Percentiles rank a stretch among this genome's conserved stretches.
These are phyloP conservation scores for Ambastaia sidthimunki DNA, from an alignment of 2,797 vertebrate genomes.

Conservation along the genomic window DNA sequence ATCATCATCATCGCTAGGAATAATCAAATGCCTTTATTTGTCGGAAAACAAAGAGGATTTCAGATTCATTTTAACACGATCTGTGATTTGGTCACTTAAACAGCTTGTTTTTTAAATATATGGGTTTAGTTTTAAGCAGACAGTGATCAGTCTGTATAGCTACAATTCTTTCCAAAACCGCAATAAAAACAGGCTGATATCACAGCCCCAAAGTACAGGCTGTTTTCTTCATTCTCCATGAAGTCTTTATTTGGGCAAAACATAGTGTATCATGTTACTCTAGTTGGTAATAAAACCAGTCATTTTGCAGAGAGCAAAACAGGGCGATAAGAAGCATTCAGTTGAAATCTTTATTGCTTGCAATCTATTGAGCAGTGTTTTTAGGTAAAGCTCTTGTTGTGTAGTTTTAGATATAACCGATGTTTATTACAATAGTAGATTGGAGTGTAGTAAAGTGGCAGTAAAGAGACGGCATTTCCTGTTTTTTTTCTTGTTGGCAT, in stretches of 20 bases:
- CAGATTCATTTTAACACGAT: background rate
- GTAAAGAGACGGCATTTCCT: background rate
- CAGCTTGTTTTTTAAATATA: background rate
- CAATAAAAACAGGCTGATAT: background rate
- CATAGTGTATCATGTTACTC: background rate
- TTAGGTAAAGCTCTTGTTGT: no score
- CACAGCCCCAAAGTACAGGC: background rate
- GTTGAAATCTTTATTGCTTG: background rate
- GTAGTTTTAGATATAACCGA: no score
- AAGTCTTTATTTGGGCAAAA: constrained; percentile 9
- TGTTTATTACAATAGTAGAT: no score
- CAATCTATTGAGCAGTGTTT: background rate
- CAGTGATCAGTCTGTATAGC: background rate
- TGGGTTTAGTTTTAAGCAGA: background rate
- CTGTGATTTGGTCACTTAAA: background rate
- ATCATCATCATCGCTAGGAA: background rate
- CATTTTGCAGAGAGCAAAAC: background rate
- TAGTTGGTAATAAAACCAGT: background rate
- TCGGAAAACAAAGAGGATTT: background rate
- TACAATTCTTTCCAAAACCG: background rate
- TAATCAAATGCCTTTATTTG: background rate
- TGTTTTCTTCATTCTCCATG: background rate
- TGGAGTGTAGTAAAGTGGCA: no score
- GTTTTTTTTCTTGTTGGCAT: background rate
- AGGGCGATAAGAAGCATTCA: background rate